Percentiles rank a stretch among this genome's conserved stretches.
These are phyloP conservation scores for Penaeus japonicus DNA, from an alignment of 1,140 invertebrate species.

Conservation along the genomic window DNA sequence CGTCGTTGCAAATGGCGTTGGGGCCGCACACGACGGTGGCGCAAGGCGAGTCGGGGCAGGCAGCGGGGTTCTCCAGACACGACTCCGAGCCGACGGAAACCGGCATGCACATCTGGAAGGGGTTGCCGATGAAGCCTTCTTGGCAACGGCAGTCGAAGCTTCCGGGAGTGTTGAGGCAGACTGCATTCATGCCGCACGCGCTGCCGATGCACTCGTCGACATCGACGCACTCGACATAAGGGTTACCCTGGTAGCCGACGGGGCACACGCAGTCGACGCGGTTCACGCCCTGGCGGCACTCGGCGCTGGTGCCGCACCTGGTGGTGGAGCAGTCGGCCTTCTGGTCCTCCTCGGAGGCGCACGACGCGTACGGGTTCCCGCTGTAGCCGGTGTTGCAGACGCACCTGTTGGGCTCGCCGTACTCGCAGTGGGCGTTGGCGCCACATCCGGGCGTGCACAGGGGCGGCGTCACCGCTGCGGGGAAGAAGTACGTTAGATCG, in stretches of 20 bases:
- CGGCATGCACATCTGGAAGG: constrained; percentile 76
- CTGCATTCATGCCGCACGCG: constrained; percentile 84
- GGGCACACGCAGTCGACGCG: constrained; percentile 83
- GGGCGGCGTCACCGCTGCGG: constrained; percentile 78
- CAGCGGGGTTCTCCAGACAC: constrained; percentile 73
- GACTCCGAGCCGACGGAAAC: constrained; percentile 66
- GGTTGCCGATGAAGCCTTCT: constrained; percentile 82
- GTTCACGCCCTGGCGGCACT: constrained; percentile 77
- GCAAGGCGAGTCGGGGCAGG: constrained; percentile 81
- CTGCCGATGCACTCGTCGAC: constrained; percentile 83
- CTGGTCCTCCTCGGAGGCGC: constrained; percentile 68
- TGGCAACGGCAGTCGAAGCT: constrained; percentile 87
- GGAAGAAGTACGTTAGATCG: constrained; percentile 61
- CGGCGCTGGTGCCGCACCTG: constrained; percentile 79
- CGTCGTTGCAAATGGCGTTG: constrained; percentile 79
- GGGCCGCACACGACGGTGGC: constrained; percentile 79
- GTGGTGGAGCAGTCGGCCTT: constrained; percentile 77
- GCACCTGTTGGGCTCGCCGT: constrained; percentile 77
- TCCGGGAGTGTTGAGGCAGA: constrained; percentile 87
- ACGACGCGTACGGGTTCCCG: constrained; percentile 87
- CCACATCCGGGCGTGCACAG: constrained; percentile 82
- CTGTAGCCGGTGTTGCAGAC: constrained; percentile 82
- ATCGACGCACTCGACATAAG: constrained; percentile 81
- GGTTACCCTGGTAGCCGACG: constrained; percentile 83
- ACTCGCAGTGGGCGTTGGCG: constrained; percentile 85